Percentiles rank a stretch among this genome's conserved stretches.
These are phyloP conservation scores for Drosophila parvula DNA, from an alignment of 1,140 invertebrate genomes.

Conservation along the genomic window DNA sequence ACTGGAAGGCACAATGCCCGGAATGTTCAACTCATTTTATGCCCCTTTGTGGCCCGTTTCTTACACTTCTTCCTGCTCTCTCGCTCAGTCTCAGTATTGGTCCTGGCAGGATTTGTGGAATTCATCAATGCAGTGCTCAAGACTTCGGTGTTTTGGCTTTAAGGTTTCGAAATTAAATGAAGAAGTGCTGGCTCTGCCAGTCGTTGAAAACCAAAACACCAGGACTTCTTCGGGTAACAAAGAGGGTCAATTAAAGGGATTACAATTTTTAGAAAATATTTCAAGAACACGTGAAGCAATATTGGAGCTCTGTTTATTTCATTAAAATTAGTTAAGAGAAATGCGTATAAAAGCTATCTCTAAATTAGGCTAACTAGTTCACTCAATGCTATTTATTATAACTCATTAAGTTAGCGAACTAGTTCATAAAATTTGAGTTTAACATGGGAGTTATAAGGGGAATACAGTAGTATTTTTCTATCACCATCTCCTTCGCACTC, in stretches of 20 bases:
- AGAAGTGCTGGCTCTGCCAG: background rate
- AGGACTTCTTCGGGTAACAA: slow-evolving; percentile 2
- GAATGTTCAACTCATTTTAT: slow-evolving; percentile 61
- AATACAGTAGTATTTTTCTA: background rate
- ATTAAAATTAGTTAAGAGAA: background rate
- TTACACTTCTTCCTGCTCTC: slow-evolving; percentile 10
- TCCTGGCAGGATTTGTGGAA: slow-evolving; percentile 15
- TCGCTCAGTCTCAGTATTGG: background rate
- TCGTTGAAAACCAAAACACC: background rate
- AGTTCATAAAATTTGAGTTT: no score
- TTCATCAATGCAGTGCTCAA: slow-evolving; percentile 36
- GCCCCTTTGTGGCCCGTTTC: slow-evolving; percentile 44
- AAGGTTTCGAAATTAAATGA: slow-evolving; percentile 2
- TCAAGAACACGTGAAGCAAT: background rate
- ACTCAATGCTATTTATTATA: no score
- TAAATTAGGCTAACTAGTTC: no score
- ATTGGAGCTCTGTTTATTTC: no score
- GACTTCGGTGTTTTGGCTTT: slow-evolving; percentile 5
- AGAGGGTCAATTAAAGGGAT: background rate
- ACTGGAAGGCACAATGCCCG: slow-evolving; percentile 61
- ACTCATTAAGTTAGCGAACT: no score
- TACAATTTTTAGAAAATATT: background rate
- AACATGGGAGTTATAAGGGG: background rate
- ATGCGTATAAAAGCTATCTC: background rate
- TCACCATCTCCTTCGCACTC: background rate